Conservation (phyloP, 2,888 invertebrate genomes). For the Hydroisotoma schaefferi region DNA sequence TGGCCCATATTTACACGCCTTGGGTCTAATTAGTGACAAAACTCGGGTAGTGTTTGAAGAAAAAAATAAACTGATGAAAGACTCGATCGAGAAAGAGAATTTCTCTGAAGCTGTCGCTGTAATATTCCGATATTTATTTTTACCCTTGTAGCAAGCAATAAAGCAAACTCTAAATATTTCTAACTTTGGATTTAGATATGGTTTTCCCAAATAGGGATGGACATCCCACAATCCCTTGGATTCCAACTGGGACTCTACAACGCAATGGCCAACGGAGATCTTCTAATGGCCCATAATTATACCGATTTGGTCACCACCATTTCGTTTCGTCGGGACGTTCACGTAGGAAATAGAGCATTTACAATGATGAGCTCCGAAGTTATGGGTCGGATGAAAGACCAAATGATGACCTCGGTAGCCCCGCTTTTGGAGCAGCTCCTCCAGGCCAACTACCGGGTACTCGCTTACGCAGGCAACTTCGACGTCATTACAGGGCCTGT, state of each 20-base stretch:
- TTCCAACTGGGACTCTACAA: background rate
- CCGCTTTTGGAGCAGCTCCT: slow-evolving; percentile 2
- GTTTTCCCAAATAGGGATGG: background rate
- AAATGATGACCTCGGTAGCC: background rate
- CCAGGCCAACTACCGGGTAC: background rate
- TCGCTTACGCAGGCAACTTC: slow-evolving; percentile 6
- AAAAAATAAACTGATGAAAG: slow-evolving; percentile 34
- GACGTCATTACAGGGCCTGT: slow-evolving; percentile 5
- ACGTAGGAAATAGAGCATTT: slow-evolving; percentile 19
- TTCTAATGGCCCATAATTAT: background rate
- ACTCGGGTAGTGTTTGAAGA: slow-evolving; percentile 40
- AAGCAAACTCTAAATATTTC: background rate
- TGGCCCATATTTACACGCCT: slow-evolving; percentile 52
- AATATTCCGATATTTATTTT: too few relatives aligned
- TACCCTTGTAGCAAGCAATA: too few relatives aligned
- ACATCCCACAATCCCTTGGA: background rate
- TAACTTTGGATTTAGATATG: background rate
- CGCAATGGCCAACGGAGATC: background rate
- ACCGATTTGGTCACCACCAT: slow-evolving; percentile 5
- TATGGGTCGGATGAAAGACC: background rate
- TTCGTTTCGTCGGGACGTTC: slow-evolving; percentile 7
- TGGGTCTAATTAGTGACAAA: slow-evolving; percentile 49
- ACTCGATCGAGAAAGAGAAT: slow-evolving; percentile 32
- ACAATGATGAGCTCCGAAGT: background rate
- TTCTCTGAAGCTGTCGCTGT: slow-evolving; percentile 37